Evolutionary conservation across 2,113 vertebrate genomes (phyloP).

Genomic region (Circaetus gallicus): DNA sequence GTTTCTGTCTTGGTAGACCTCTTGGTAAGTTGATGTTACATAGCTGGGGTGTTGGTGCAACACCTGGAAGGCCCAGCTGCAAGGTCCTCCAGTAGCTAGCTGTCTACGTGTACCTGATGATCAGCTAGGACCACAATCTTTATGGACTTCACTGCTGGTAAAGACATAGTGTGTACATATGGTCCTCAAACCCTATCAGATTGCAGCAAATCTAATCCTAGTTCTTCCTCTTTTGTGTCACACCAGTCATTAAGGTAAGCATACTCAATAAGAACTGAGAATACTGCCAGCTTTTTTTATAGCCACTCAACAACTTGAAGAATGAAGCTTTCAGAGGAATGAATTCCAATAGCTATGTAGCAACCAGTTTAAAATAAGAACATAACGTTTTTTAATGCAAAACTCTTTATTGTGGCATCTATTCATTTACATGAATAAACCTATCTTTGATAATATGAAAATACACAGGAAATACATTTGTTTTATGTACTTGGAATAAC

Average conservation of each 20-base stretch:
- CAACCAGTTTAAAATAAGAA: not conserved
- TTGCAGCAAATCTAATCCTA: not conserved
- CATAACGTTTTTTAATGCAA: not conserved
- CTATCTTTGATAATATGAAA: not conserved
- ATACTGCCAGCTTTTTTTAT: not conserved
- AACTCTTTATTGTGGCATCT: not conserved
- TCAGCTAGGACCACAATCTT: not conserved
- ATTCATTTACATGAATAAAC: not conserved
- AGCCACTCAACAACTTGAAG: not conserved
- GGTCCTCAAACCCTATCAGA: not conserved
- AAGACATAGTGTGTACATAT: not conserved
- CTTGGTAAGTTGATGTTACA: not conserved
- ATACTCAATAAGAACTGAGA: not conserved
- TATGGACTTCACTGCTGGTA: not conserved
- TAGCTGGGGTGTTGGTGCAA: not conserved
- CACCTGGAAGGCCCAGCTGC: not conserved
- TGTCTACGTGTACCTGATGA: not conserved
- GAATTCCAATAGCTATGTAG: not conserved
- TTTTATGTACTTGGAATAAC: not conserved
- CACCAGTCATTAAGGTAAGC: not conserved
- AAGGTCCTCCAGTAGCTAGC: not conserved
- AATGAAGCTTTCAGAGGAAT: not conserved
- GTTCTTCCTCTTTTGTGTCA: not conserved
- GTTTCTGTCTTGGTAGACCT: not conserved
- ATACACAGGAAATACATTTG: not conserved